Percentiles rank a stretch among this genome's conserved stretches.
Conservation (phyloP, 2,113 vertebrate species). For the Blennius ocellaris region DNA sequence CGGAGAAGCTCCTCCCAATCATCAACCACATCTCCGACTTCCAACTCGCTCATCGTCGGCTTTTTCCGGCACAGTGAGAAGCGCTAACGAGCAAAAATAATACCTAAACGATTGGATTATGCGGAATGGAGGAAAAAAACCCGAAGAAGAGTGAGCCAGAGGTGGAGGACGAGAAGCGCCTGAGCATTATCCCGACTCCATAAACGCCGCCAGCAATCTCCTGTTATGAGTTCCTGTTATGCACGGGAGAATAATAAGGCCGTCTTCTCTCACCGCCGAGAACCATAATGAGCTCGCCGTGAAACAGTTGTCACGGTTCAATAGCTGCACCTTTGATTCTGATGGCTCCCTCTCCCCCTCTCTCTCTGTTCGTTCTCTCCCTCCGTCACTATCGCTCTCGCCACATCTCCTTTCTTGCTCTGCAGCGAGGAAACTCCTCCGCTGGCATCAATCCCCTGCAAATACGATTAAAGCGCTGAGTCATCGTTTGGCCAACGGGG, state of each 20-base stretch:
- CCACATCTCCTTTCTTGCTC: constrained; percentile 20
- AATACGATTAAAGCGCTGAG: constrained; percentile 71
- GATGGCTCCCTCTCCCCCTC: constrained; percentile 23
- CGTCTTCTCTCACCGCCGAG: constrained; percentile 40
- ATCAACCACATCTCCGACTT: not conserved
- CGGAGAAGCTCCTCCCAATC: constrained; percentile 7
- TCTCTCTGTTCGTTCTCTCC: not conserved
- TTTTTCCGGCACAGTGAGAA: constrained; percentile 18
- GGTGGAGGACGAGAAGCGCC: constrained; percentile 57
- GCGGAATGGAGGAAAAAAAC: not conserved
- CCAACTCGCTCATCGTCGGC: not conserved
- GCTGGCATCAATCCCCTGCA: constrained; percentile 66
- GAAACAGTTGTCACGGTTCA: constrained; percentile 55
- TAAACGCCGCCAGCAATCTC: constrained; percentile 68
- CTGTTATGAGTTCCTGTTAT: constrained; percentile 67
- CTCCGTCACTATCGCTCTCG: constrained; percentile 19
- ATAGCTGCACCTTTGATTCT: constrained; percentile 54
- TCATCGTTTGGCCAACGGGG: constrained; percentile 65
- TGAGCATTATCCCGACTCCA: constrained; percentile 56
- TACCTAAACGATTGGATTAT: constrained; percentile 59
- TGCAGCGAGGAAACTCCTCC: constrained; percentile 53
- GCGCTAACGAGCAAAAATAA: constrained; percentile 53
- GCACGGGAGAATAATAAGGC: constrained; percentile 67
- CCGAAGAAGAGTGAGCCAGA: constrained; percentile 50
- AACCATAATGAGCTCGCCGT: constrained; percentile 70